Conservation (phyloP, 2,113 vertebrate genomes). For the Rousettus leschenaultii region DNA sequence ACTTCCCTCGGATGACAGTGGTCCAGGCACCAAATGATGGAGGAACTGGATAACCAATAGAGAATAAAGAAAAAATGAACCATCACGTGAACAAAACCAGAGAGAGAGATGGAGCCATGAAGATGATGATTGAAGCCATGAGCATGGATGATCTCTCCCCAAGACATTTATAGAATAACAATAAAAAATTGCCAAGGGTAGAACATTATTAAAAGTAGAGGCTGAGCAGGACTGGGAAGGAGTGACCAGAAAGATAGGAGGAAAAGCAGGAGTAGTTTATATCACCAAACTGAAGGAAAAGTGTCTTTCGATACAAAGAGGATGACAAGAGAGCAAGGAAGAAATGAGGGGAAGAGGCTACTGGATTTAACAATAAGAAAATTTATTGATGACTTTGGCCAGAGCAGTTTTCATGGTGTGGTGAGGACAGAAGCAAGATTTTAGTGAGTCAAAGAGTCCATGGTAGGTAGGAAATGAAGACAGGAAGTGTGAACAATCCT, state of each 20-base stretch:
- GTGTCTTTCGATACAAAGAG: not conserved
- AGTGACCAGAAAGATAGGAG: not conserved
- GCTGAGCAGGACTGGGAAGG: not conserved
- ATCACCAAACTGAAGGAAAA: not conserved
- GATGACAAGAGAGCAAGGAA: not conserved
- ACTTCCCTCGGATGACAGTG: not conserved
- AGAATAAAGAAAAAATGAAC: not conserved
- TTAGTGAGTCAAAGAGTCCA: not conserved
- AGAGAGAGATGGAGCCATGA: not conserved
- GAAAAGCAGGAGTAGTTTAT: not conserved
- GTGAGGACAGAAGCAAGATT: not conserved
- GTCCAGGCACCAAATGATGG: not conserved
- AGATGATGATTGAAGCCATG: not conserved
- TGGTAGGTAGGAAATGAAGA: not conserved
- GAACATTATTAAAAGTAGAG: not conserved
- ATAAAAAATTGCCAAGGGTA: not conserved
- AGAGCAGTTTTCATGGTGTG: not conserved
- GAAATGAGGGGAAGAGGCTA: not conserved
- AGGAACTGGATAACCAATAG: slow-evolving; percentile 27
- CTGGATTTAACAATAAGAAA: not conserved
- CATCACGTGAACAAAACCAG: not conserved
- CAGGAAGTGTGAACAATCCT: not conserved
- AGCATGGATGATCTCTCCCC: not conserved
- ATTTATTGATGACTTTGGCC: not conserved
- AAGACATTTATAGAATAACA: not conserved